Percentiles rank a stretch among this genome's conserved stretches.
Conservation (phyloP, 2,113 vertebrate genomes). For the Plestiodon gilberti region DNA sequence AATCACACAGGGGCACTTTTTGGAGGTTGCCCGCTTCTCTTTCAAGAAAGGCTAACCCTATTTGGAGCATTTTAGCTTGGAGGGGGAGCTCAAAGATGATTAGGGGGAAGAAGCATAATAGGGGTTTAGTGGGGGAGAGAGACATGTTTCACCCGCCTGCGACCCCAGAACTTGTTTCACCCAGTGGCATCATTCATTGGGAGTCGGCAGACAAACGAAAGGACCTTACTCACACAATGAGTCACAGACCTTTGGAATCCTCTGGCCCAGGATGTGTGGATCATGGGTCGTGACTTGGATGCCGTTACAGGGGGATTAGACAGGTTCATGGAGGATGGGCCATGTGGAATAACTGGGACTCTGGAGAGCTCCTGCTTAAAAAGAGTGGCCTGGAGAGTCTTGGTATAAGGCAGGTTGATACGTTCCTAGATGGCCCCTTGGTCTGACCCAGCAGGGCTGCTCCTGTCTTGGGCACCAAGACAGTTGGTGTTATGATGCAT, state of each 20-base stretch:
- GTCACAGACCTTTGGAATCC: background rate
- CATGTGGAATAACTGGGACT: no score
- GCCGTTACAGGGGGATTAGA: background rate
- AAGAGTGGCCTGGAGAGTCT: background rate
- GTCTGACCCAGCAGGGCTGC: background rate
- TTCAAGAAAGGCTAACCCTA: background rate
- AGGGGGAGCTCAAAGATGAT: no score
- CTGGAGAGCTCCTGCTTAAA: no score
- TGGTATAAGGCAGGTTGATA: background rate
- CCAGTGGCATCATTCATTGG: background rate
- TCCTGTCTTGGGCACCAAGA: no score
- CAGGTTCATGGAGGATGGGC: background rate
- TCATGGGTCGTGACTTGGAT: background rate
- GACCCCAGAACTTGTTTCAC: background rate
- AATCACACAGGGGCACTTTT: background rate
- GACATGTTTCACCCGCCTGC: background rate
- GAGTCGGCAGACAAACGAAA: background rate
- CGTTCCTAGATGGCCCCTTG: background rate
- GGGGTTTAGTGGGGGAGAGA: no score
- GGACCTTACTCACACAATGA: background rate
- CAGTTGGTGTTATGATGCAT: no score
- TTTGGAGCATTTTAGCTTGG: background rate
- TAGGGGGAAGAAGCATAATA: no score
- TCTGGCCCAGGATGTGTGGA: background rate
- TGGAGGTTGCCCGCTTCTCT: background rate